Evolutionary conservation across 2,888 invertebrate species (phyloP).

Genomic region (Pegoplata infirma): DNA sequence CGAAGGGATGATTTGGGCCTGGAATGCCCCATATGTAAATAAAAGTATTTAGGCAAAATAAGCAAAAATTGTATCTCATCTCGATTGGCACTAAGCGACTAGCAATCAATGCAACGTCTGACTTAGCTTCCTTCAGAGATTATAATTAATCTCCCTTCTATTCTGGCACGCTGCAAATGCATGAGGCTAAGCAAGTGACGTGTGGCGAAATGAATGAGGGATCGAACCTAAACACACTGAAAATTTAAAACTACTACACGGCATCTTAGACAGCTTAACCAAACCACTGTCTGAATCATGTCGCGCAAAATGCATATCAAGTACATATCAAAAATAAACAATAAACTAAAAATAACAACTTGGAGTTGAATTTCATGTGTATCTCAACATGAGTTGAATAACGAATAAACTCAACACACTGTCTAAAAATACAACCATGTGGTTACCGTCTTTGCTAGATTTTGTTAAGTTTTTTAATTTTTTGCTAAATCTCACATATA

Average conservation of each 20-base stretch:
- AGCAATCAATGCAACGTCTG: constrained; percentile 47
- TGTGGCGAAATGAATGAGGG: constrained; percentile 61
- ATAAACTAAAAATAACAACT: not conserved
- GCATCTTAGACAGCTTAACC: constrained; percentile 10
- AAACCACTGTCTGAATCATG: too few relatives aligned
- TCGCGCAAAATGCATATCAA: too few relatives aligned
- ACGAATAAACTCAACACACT: not conserved
- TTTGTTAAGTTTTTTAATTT: too few relatives aligned
- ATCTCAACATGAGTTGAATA: too few relatives aligned
- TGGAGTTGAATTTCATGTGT: not conserved
- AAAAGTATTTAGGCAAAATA: too few relatives aligned
- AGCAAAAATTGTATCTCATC: constrained; percentile 60
- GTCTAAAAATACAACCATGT: not conserved
- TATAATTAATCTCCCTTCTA: constrained; percentile 42
- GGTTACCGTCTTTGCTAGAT: constrained; percentile 26
- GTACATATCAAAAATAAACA: not conserved
- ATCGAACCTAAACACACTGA: not conserved
- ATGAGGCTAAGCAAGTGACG: constrained; percentile 50
- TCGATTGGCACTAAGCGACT: constrained; percentile 64
- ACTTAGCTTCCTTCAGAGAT: constrained; percentile 65
- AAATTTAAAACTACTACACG: not conserved
- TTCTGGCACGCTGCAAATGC: constrained; percentile 60
- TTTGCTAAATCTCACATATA: not conserved
- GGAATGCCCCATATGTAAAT: too few relatives aligned
- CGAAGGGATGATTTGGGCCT: too few relatives aligned